phyloP scores from a whole-genome alignment of 2,797 vertebrate genomes.

The Columba guinea region DNA sequence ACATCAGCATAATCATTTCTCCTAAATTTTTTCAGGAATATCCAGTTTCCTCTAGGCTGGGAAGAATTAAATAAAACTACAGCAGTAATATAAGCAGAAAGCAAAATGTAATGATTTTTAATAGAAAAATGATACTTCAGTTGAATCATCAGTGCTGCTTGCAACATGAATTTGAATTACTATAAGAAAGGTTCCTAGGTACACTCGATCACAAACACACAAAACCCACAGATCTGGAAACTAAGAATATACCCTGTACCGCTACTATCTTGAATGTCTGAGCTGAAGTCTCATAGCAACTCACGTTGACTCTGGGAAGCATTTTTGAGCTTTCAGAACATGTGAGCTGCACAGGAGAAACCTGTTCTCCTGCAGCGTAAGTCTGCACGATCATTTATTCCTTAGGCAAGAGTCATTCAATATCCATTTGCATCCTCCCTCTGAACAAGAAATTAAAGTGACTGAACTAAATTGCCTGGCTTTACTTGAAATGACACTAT shows the following conservation, averaged over 20 bases:
- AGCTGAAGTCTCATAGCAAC: not conserved
- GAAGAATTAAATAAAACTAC: not conserved
- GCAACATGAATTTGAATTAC: not conserved
- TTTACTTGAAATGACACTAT: not conserved
- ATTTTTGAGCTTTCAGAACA: not conserved
- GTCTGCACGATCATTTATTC: not conserved
- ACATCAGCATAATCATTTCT: not conserved
- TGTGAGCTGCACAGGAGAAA: not conserved
- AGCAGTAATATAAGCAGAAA: not conserved
- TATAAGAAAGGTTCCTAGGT: not conserved
- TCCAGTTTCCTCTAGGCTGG: not conserved
- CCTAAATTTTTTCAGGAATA: not conserved
- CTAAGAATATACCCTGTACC: not conserved
- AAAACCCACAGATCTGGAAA: not conserved
- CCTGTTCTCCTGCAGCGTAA: not conserved
- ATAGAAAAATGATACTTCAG: not conserved
- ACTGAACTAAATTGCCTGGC: not conserved
- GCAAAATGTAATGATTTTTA: not conserved
- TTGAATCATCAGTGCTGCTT: not conserved
- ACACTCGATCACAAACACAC: not conserved
- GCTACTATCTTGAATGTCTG: not conserved
- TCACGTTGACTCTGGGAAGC: not conserved
- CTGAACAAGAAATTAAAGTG: not conserved
- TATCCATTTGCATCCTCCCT: not conserved
- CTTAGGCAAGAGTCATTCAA: not conserved